Base-by-base conservation (phyloP, 2,113 vertebrate species). In the Ranitomeya variabilis region DNA sequence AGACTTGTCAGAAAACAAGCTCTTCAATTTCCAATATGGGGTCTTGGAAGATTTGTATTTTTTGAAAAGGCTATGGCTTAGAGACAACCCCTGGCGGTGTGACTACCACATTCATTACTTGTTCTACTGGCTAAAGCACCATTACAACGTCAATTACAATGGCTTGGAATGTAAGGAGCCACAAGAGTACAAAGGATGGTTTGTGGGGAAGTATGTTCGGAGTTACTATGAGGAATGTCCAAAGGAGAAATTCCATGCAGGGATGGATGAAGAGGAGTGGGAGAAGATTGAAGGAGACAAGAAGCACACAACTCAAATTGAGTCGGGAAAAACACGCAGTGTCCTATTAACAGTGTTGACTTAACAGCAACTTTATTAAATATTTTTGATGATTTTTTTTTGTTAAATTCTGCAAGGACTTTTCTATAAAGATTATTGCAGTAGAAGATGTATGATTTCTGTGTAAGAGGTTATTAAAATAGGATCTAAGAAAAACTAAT, bases 71-170 rank as follows among this genome's bases (percentile, higher is more conserved):
- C 92, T 99, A 13, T 94, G 92, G 87, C 94, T 99, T 78, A 95
- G 92, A 89, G 95, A 96, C 21, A 99, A 99, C 90, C 98, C 96
- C 52, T 99, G 98, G 98, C 93, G 95, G 92, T 99, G 98, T 80
- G 98, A 99, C 92, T 99, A 99, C 93, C 97, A 96, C 92, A 99
- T 99, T 91, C 98, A 99, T 93, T 99, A 99, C 92, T 94, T 99
- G 93, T 96, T 97, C 93, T 99, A 99, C 92, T 99, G 98, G 98
- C 92, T 99, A 87, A 97, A 97, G 90, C 97, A 97, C 85, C 98
- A 99, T 90, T 97, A 97, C 7, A 96, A 94, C 0, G 97, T 99
- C 66, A 93, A 93, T 69, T 94, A 97, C 91, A 96, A 90, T 0
- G 98, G 97, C 66, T 94, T 99, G 85, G 94, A 95, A 90, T 99